phyloP scores from a whole-genome alignment of 2,797 vertebrate genomes.

The Catharus ustulatus region DNA sequence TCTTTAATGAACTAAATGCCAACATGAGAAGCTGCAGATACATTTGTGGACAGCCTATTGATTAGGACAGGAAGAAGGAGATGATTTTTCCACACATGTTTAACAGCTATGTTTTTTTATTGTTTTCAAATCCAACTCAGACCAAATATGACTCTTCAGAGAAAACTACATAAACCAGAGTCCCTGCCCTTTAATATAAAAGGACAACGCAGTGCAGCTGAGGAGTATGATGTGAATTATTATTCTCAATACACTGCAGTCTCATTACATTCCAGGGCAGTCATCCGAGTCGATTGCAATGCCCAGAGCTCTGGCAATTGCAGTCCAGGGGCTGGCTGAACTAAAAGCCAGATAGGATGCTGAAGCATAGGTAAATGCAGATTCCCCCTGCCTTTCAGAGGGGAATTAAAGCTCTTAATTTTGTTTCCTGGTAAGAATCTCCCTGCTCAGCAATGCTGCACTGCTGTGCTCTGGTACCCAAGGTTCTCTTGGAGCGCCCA shows the following conservation, averaged over 20 bases:
- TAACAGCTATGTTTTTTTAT: neutral
- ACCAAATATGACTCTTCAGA: neutral
- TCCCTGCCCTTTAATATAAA: neutral
- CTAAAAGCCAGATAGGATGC: neutral
- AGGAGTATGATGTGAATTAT: neutral
- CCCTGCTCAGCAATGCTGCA: neutral
- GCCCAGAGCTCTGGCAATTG: neutral
- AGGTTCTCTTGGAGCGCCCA: neutral
- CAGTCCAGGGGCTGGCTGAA: neutral
- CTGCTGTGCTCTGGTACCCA: neutral
- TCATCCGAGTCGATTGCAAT: neutral
- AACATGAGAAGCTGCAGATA: neutral
- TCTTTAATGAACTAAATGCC: neutral
- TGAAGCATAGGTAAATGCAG: neutral
- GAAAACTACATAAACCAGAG: neutral
- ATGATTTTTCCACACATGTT: neutral
- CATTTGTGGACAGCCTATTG: neutral
- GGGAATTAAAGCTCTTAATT: neutral
- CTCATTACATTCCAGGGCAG: conserved; percentile 25
- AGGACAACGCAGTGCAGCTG: neutral
- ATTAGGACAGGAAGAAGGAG: neutral
- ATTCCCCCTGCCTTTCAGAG: neutral
- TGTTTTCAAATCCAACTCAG: neutral
- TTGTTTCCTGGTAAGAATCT: neutral
- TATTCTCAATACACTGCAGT: neutral